Conservation (phyloP, 2,113 vertebrate genomes). For the Murina feae region DNA sequence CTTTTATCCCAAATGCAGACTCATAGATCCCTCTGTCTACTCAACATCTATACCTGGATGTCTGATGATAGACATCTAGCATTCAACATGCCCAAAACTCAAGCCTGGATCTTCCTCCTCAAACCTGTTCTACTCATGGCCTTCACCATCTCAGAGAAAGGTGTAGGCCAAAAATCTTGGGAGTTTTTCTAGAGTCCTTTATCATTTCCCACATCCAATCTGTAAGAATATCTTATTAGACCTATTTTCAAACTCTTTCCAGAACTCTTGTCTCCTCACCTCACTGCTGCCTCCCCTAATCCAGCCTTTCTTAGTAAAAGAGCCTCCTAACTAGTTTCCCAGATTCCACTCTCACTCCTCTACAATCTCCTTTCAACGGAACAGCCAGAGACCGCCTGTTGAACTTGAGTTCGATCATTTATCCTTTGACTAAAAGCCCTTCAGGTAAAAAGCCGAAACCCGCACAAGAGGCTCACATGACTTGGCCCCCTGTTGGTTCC, state of each 20-base stretch:
- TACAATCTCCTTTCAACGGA: neutral
- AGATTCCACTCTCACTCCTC: neutral
- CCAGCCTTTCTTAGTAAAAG: neutral
- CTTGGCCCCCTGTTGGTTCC: neutral
- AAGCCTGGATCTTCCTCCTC: neutral
- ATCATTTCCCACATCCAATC: neutral
- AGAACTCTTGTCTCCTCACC: neutral
- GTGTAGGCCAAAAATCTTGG: neutral
- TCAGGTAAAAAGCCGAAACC: neutral
- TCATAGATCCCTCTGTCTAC: neutral
- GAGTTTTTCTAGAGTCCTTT: neutral
- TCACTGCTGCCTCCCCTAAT: neutral
- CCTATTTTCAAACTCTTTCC: neutral
- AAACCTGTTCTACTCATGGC: neutral
- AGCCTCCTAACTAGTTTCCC: neutral
- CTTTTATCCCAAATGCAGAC: neutral
- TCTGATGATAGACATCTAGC: neutral
- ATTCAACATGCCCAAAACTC: neutral
- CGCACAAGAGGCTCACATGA: neutral
- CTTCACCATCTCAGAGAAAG: neutral
- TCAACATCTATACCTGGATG: neutral
- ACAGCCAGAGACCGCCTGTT: neutral
- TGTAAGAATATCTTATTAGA: neutral
- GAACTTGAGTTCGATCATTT: neutral
- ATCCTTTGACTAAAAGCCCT: neutral